A percentile compares a stretch with the other conserved stretches of the same genome.
Evolutionary conservation across 1,140 invertebrate genomes (phyloP).

Genomic region (Drosophila sucinea): DNA sequence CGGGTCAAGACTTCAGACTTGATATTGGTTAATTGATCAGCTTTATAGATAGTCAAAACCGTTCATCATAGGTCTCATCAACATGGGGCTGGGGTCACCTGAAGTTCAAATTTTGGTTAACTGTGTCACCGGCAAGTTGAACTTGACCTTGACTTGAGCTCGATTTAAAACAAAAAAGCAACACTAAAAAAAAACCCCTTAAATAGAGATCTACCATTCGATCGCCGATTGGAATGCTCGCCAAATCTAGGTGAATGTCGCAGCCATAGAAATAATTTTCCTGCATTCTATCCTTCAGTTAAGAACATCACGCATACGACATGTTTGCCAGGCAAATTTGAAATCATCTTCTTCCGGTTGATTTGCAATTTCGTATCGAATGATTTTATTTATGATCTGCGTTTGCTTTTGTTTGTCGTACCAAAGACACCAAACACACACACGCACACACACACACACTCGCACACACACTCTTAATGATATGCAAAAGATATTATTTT

Average conservation of each 20-base stretch:
- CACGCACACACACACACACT: not conserved
- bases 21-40: conserved; percentile 25
- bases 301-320: conserved; percentile 61
- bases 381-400: conserved; percentile 32
- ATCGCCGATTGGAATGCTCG: conserved; percentile 28
- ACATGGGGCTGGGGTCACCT: conserved; percentile 60
- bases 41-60: conserved; percentile 15
- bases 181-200: conserved; percentile 5
- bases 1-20: conserved; percentile 55
- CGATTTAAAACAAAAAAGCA: conserved; percentile 25
- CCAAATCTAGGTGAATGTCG: conserved; percentile 43
- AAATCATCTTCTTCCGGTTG: conserved; percentile 42
- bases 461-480: conserved; percentile 33
- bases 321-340: conserved; percentile 25
- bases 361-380: conserved; percentile 14
- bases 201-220: conserved; percentile 1
- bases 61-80: conserved; percentile 24
- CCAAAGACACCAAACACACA: conserved; percentile 20
- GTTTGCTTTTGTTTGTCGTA: conserved; percentile 53
- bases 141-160: conserved; percentile 66
- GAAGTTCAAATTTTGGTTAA: conserved; percentile 53
- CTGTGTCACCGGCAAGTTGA: conserved; percentile 78
- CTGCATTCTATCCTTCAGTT: conserved; percentile 8
- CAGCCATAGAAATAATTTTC: conserved; percentile 20
- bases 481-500: conserved; percentile 61